Evolutionary conservation across 2,888 invertebrate genomes (phyloP).

Genomic region (Lasioglossum villosulum): DNA sequence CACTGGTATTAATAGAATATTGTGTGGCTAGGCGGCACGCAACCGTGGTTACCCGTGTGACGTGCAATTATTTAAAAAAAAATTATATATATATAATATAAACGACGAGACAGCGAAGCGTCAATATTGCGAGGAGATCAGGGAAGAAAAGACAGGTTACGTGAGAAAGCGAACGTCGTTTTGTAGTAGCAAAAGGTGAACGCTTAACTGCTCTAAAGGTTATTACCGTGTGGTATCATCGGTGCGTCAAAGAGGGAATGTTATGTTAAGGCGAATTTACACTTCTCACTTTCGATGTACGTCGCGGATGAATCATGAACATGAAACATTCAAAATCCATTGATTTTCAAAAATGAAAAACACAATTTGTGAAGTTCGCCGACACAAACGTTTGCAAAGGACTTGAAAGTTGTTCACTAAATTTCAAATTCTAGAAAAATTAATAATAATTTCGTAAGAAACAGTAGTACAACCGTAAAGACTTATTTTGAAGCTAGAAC

Average conservation of each 20-base stretch:
- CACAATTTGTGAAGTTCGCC: not conserved
- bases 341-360: not conserved
- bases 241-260: conserved; percentile 65
- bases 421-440: not conserved
- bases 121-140: conserved; percentile 51
- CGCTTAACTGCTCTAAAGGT: conserved; percentile 74
- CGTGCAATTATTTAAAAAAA: conserved; percentile 48
- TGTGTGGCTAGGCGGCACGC: conserved; percentile 38
- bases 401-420: not conserved
- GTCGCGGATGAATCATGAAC: not conserved
- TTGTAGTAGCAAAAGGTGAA: conserved; percentile 72
- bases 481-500: no score
- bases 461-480: no score
- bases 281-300: not conserved
- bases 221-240: conserved; percentile 73
- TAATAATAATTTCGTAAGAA: no score
- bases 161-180: conserved; percentile 69
- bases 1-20: conserved; percentile 46
- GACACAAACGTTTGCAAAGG: not conserved
- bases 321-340: not conserved
- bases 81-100: conserved; percentile 16
- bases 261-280: conserved; percentile 6
- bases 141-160: conserved; percentile 53
- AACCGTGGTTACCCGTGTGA: conserved; percentile 29
- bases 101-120: conserved; percentile 48